Conservation (phyloP, 2,888 invertebrate genomes). For the Tetranychus truncatus region DNA sequence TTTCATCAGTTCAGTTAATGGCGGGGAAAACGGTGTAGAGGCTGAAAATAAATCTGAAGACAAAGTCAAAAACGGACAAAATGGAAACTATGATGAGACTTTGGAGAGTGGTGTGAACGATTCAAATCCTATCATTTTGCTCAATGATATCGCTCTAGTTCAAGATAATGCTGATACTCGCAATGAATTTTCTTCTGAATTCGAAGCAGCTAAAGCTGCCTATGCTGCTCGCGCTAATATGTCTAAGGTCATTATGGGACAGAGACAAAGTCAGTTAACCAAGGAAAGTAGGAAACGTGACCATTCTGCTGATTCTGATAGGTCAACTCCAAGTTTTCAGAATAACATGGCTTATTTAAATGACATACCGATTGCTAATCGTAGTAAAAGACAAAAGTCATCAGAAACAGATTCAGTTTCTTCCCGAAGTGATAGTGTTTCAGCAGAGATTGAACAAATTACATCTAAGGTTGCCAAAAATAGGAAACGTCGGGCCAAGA, state of each 20-base stretch:
- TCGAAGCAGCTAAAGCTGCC: not conserved
- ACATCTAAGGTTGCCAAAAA: not conserved
- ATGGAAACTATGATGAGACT: not conserved
- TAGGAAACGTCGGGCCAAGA: not conserved
- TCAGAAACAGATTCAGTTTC: conserved; percentile 8
- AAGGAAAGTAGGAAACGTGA: not conserved
- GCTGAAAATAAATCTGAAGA: not conserved
- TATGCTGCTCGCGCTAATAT: not conserved
- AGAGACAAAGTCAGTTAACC: not conserved
- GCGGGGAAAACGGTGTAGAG: conserved; percentile 5
- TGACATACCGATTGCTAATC: not conserved
- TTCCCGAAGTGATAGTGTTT: not conserved
- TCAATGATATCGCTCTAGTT: not conserved
- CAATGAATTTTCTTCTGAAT: not conserved
- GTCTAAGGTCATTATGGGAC: not conserved
- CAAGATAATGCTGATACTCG: not conserved
- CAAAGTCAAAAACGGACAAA: not conserved
- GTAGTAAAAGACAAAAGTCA: not conserved
- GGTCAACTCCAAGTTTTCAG: not conserved
- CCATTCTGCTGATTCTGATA: conserved; percentile 1
- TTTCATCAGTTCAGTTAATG: not conserved
- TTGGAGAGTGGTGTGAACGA: not conserved
- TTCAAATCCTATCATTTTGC: not conserved
- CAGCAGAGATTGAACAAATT: not conserved
- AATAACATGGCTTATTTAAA: not conserved